Evolutionary conservation across 2,113 vertebrate genomes (phyloP).

Genomic region (Catharus bicknelli): DNA sequence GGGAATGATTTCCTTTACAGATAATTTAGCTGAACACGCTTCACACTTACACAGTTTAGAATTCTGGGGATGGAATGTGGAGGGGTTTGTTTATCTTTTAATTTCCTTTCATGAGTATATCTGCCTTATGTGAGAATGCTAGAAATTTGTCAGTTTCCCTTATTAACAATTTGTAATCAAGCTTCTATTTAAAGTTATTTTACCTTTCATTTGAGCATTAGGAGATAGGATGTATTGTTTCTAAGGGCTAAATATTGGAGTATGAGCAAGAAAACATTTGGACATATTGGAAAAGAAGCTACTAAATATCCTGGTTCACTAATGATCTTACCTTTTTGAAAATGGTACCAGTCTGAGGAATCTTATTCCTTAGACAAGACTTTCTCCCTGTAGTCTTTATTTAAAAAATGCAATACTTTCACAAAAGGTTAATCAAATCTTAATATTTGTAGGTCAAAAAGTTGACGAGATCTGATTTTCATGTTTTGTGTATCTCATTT

Average conservation of each 20-base stretch:
- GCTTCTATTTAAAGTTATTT: background rate
- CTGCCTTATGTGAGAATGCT: background rate
- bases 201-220: background rate
- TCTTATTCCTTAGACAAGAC: background rate
- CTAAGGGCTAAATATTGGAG: background rate
- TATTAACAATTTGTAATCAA: background rate
- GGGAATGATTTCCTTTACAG: background rate
- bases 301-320: background rate
- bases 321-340: background rate
- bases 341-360: background rate
- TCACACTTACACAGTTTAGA: background rate
- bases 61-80: background rate
- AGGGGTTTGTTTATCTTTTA: fast-evolving
- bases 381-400: background rate
- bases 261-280: background rate
- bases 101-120: background rate
- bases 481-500: background rate
- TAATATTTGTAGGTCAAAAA: background rate
- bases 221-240: background rate
- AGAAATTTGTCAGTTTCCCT: background rate
- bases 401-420: background rate
- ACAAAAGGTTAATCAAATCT: background rate
- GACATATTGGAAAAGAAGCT: background rate
- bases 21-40: background rate
- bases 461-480: background rate